A percentile compares a stretch with the other conserved stretches of the same genome.
phyloP scores from a whole-genome alignment of 2,113 vertebrate species.

The Colossoma macropomum region DNA sequence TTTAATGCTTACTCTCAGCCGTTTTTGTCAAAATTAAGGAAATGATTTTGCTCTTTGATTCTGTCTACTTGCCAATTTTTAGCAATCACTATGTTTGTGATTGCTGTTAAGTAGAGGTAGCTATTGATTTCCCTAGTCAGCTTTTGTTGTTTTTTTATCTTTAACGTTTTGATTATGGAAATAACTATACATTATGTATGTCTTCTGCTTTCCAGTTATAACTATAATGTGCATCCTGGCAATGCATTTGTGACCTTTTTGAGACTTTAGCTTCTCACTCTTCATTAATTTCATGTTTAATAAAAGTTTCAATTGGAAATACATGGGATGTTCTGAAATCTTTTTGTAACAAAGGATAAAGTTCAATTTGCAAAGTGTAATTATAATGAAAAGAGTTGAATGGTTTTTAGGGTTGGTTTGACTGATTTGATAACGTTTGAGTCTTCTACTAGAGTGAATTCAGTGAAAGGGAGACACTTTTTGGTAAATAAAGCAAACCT shows the following conservation, averaged over 20 bases:
- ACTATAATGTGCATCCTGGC: not conserved
- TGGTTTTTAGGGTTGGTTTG: not conserved
- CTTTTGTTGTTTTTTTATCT: not conserved
- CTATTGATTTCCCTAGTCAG: not conserved
- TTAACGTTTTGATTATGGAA: not conserved
- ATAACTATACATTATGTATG: not conserved
- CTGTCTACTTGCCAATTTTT: not conserved
- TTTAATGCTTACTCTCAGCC: not conserved
- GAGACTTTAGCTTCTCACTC: not conserved
- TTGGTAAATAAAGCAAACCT: too few relatives aligned
- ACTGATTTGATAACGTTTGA: not conserved
- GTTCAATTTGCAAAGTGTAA: not conserved
- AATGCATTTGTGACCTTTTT: conserved; percentile 16
- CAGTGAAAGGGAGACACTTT: too few relatives aligned
- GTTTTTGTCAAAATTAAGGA: not conserved
- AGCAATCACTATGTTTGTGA: not conserved
- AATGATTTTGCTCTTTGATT: not conserved
- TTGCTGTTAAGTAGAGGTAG: not conserved
- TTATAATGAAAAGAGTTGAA: not conserved
- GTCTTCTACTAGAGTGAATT: too few relatives aligned
- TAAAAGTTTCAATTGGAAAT: conserved; percentile 3
- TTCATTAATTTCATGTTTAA: conserved; percentile 19
- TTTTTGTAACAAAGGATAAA: not conserved
- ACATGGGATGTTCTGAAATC: not conserved
- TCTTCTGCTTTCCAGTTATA: conserved; percentile 11